These are phyloP conservation scores for cattle (Bos taurus) DNA, from an alignment of 2,113 vertebrate genomes.

Conservation along the genomic window ARS-UCD2.0 NC_037329.1:110510001-110510500, in stretches of 20 bases:
- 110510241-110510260: neutral
- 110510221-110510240: neutral
- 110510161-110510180: neutral
- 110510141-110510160: neutral
- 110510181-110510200: neutral
- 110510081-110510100: neutral
- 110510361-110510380: no score
- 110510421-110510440: no score
- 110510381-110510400: no score
- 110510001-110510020: neutral
- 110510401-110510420: no score
- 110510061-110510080: neutral
- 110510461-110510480: no score
- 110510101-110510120: neutral
- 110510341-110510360: no score
- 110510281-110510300: neutral
- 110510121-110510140: neutral
- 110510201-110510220: neutral
- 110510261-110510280: neutral
- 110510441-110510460: no score
- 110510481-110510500: no score
- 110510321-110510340: no score
- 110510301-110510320: neutral
- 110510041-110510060: neutral
- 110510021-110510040: neutral